Conservation (phyloP, 2,113 vertebrate genomes). For the Psittacula cyanocephala region DNA sequence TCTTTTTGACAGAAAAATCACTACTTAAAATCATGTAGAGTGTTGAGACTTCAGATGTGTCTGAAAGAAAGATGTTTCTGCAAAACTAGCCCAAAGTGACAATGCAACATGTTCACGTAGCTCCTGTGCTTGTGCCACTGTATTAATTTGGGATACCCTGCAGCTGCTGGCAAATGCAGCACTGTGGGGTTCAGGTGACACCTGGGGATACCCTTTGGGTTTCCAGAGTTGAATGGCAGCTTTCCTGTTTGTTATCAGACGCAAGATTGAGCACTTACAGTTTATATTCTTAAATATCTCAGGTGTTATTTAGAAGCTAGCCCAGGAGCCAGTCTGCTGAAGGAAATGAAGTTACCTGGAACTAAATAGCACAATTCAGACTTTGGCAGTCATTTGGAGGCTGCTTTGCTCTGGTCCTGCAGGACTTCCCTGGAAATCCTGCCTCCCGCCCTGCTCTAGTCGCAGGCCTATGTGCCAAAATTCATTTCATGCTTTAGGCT, state of each 20-base stretch:
- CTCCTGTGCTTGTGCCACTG: background rate
- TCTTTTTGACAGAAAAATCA: background rate
- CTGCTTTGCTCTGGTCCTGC: background rate
- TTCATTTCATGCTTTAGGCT: background rate
- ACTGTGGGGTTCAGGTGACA: constrained; percentile 31
- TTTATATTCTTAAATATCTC: background rate
- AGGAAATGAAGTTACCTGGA: background rate
- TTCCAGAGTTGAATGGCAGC: constrained; percentile 4
- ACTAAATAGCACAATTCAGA: background rate
- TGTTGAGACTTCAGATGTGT: background rate
- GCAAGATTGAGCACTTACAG: background rate
- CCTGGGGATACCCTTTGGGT: constrained; percentile 28
- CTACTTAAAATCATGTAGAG: background rate
- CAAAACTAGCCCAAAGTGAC: background rate
- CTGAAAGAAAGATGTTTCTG: constrained; percentile 18
- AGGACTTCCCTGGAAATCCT: background rate
- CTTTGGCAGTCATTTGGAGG: background rate
- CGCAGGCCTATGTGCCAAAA: background rate
- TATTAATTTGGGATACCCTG: constrained; percentile 37
- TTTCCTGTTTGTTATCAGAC: background rate
- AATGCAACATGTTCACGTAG: background rate
- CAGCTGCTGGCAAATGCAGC: constrained; percentile 8
- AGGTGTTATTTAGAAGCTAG: background rate
- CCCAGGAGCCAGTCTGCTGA: background rate
- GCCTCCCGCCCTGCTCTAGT: background rate